A percentile compares a stretch with the other conserved stretches of the same genome.
Evolutionary conservation across 2,797 vertebrate genomes (phyloP).

Genomic region (Buphagus erythrorhynchus): DNA sequence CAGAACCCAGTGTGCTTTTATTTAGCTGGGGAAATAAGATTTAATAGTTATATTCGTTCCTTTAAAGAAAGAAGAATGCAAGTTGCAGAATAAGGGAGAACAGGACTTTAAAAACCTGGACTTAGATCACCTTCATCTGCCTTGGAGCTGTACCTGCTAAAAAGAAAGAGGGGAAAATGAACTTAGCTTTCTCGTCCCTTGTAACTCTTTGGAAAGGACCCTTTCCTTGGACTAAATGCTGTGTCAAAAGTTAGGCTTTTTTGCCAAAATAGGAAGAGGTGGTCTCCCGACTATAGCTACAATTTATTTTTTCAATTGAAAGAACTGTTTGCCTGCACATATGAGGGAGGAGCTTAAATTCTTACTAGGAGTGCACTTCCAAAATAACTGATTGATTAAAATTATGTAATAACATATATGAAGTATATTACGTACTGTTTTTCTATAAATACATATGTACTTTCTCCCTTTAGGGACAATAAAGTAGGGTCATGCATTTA

Average conservation of each 20-base stretch:
- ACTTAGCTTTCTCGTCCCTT: background rate
- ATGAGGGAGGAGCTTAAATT: background rate
- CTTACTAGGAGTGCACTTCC: background rate
- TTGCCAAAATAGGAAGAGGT: background rate
- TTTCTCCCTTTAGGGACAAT: background rate
- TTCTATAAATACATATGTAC: background rate
- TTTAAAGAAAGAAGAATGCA: background rate
- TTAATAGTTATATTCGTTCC: background rate
- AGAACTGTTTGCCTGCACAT: background rate
- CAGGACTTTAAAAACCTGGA: background rate
- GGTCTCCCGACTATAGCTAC: fast-evolving
- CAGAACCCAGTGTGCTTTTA: background rate
- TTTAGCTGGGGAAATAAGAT: background rate
- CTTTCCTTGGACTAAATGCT: background rate
- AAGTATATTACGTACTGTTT: background rate
- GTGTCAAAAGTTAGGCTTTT: background rate
- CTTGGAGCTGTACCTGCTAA: background rate
- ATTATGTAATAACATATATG: background rate
- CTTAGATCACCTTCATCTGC: background rate
- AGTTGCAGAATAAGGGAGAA: background rate
- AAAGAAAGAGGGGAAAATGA: background rate
- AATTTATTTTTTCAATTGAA: background rate
- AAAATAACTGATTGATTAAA: background rate
- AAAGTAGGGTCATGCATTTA: background rate
- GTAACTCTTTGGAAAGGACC: background rate